phyloP scores from a whole-genome alignment of 2,888 invertebrate species.

The Polydrusus pterygomalis region DNA sequence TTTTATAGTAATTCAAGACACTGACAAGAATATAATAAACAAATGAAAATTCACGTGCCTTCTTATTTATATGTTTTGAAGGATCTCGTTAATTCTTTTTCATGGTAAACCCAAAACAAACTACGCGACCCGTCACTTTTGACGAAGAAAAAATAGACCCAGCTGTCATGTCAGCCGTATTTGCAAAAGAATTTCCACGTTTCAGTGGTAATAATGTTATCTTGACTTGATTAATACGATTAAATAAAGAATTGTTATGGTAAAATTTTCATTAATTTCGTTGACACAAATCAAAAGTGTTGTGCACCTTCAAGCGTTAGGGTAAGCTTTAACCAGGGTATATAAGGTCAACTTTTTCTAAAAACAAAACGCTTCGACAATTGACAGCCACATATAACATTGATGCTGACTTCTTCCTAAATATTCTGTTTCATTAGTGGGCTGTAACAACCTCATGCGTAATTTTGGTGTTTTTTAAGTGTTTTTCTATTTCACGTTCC shows the following conservation, averaged over 20 bases:
- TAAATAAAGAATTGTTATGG: conserved; percentile 3
- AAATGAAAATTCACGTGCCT: neutral
- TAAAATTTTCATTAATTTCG: neutral
- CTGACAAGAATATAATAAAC: neutral
- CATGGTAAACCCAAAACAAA: neutral
- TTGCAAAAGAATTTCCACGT: neutral
- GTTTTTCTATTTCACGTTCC: too few species aligned
- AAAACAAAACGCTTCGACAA: too few species aligned
- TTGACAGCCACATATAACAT: too few species aligned
- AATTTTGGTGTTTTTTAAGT: too few species aligned
- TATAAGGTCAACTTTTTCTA: too few species aligned
- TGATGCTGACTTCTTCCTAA: too few species aligned
- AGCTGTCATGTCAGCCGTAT: conserved; percentile 7
- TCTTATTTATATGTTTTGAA: neutral
- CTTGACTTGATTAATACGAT: conserved; percentile 3
- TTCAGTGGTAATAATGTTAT: neutral
- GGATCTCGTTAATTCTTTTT: neutral
- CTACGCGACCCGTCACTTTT: neutral
- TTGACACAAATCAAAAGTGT: neutral
- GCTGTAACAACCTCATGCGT: too few species aligned
- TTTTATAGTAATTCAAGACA: too few species aligned
- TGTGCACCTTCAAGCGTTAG: neutral
- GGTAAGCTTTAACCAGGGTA: neutral
- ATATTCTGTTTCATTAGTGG: too few species aligned
- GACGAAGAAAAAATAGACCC: neutral